A percentile compares a stretch with the other conserved stretches of the same genome.
Conservation (phyloP, 23 tunicate species). For the Botrylloides violaceus region DNA sequence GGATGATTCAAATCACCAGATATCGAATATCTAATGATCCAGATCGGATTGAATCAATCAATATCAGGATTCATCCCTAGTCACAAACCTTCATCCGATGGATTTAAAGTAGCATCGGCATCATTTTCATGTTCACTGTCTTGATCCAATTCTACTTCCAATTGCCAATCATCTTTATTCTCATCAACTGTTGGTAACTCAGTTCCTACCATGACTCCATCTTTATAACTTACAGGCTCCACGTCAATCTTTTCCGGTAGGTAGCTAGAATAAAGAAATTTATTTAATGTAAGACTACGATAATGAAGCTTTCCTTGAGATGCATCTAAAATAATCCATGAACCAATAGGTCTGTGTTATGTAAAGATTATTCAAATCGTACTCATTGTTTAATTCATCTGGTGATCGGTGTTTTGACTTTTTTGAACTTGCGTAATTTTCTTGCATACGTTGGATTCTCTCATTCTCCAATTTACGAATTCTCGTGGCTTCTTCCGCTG, state of each 20-base stretch:
- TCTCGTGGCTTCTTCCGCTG: conserved; percentile 35
- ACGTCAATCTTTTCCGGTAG: conserved; percentile 19
- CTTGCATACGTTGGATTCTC: conserved; percentile 38
- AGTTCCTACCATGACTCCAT: conserved; percentile 20
- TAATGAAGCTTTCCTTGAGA: too few species aligned
- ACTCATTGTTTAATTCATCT: conserved; percentile 72
- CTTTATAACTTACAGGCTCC: conserved; percentile 23
- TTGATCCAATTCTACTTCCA: conserved; percentile 31
- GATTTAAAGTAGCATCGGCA: background rate
- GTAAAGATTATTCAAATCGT: too few species aligned
- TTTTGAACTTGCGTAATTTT: conserved; percentile 3
- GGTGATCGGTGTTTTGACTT: conserved; percentile 57
- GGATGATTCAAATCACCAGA: too few species aligned
- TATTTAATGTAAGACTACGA: background rate
- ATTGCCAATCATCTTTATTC: conserved; percentile 12
- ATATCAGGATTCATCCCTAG: too few species aligned
- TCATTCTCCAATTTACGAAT: conserved; percentile 48
- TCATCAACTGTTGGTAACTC: background rate
- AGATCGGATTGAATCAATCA: too few species aligned
- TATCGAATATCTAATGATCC: too few species aligned
- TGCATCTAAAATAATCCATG: too few species aligned
- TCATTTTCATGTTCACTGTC: conserved; percentile 3
- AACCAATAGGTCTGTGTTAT: too few species aligned
- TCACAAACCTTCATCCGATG: background rate
- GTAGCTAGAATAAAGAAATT: conserved; percentile 5